Conservation (phyloP, 1,140 invertebrate genomes). For the Drosophila arizonae region DNA sequence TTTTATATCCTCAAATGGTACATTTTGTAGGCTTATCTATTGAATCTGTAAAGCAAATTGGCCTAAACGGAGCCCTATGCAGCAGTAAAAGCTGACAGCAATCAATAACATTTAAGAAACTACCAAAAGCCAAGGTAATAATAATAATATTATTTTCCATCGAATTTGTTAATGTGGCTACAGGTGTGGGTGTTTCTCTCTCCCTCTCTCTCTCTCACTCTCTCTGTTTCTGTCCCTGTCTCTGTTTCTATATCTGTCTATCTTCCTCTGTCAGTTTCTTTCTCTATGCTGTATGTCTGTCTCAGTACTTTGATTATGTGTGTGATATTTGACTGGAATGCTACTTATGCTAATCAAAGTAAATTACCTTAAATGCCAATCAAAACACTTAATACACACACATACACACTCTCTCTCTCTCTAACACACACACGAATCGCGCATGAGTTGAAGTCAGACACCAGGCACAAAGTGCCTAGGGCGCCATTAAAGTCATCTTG, state of each 20-base stretch:
- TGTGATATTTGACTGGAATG: not conserved
- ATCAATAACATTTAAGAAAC: not conserved
- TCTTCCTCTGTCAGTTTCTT: not conserved
- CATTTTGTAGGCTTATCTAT: no score
- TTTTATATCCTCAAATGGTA: no score
- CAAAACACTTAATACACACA: not conserved
- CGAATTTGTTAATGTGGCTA: constrained; percentile 26
- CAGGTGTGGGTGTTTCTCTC: not conserved
- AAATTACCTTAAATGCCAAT: constrained; percentile 39
- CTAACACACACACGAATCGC: no score
- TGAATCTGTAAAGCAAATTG: no score
- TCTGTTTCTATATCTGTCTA: not conserved
- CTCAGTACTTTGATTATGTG: not conserved
- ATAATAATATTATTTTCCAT: constrained; percentile 39
- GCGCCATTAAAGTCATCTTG: constrained; percentile 32
- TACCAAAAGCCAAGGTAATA: not conserved
- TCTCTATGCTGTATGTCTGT: not conserved
- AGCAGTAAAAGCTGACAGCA: not conserved
- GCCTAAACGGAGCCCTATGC: no score
- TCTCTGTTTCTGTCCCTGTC: not conserved
- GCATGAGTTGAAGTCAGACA: not conserved
- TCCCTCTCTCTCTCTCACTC: not conserved
- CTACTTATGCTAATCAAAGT: constrained; percentile 26
- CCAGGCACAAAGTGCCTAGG: constrained; percentile 20
- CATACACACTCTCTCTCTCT: not conserved